These are phyloP conservation scores for Oasisia sp. DNA, from an alignment of 2,888 invertebrate species.

Conservation along the genomic window DNA sequence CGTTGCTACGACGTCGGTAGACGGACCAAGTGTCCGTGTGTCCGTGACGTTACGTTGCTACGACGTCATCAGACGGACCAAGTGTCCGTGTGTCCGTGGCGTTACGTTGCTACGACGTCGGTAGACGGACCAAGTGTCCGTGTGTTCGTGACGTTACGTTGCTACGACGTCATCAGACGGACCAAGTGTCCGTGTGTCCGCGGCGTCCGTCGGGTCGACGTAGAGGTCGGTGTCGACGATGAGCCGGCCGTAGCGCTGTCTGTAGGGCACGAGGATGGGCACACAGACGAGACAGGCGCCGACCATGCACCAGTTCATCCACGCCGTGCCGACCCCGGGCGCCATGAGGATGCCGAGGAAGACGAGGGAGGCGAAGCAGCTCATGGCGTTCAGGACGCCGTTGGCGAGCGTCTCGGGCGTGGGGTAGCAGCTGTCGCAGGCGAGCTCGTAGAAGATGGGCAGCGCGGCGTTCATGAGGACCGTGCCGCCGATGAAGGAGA, in stretches of 20 bases:
- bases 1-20: slow-evolving; percentile 27
- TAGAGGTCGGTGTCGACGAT: slow-evolving; percentile 28
- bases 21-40: background rate
- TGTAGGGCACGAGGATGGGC: slow-evolving; percentile 33
- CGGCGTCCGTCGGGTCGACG: too few species aligned
- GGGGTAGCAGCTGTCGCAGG: slow-evolving; percentile 42
- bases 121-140: background rate
- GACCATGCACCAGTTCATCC: slow-evolving; percentile 55
- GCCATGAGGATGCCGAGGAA: slow-evolving; percentile 51
- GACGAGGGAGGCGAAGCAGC: slow-evolving; percentile 51
- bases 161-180: too few species aligned
- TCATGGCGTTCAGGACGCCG: slow-evolving; percentile 50
- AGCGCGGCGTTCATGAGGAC: slow-evolving; percentile 26
- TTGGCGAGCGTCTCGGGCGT: slow-evolving; percentile 48
- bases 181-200: too few species aligned
- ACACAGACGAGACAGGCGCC: slow-evolving; percentile 42
- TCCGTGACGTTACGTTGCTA: background rate
- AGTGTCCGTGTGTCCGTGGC: background rate
- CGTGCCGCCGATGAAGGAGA: slow-evolving; percentile 29
- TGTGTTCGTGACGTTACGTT: background rate
- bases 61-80: background rate
- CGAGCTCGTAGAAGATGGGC: slow-evolving; percentile 42
- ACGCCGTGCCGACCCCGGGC: slow-evolving; percentile 46
- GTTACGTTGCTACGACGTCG: background rate
- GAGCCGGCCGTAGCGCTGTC: slow-evolving; percentile 35